Base-by-base conservation (phyloP, 2,888 invertebrate species). In the Corythucha ciliata region DNA sequence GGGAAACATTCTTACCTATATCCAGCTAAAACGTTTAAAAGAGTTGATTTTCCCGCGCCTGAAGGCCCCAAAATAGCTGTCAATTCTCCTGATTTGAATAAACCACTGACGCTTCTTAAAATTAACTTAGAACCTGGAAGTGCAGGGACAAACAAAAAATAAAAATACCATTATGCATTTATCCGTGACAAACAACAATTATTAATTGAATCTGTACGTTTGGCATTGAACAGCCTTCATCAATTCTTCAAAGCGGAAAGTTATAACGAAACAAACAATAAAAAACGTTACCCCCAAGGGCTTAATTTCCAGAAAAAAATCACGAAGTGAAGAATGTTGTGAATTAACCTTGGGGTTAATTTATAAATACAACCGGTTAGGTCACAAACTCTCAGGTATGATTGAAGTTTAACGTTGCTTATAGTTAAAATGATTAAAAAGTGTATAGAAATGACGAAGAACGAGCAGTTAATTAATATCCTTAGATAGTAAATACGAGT, bases 51-150 rank as follows among this genome's bases (percentile, higher is more conserved):
- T 40, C 93, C 89, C 4, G 88, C 86, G 1, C 93, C 94, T 0
- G 91, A 91, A 0, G 93, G 92, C 0, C 94, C 94, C 70, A 94
- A 75, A 58, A 94, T 90, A 33, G 89, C 93, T 0, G 87, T 88
- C 55, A 94, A 71, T 66, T 93, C 81, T 10, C 90, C 89, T 0
- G 89, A 83, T 36, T 74, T 76, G 67, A 93, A 91, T 62, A 81
- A 78, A 0, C 94, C 94, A 58, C 79, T 83, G 48, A 94, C 76
- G 48, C 79, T 79, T 56, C 83, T 77, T 50, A 93, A 69, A 60
- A 93, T 86, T 29, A 81, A 70, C 67, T 92, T 91, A 2, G 77
- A 75, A 58, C 77, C 87, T 85, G 70, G 7, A 74, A 76, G 53
- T 60, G 61, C n/a, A n/a, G n/a, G n/a, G 37, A n/a, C 14, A 8